Base-by-base conservation (phyloP, 2,888 invertebrate species). In the Agrotis exclamationis region DNA sequence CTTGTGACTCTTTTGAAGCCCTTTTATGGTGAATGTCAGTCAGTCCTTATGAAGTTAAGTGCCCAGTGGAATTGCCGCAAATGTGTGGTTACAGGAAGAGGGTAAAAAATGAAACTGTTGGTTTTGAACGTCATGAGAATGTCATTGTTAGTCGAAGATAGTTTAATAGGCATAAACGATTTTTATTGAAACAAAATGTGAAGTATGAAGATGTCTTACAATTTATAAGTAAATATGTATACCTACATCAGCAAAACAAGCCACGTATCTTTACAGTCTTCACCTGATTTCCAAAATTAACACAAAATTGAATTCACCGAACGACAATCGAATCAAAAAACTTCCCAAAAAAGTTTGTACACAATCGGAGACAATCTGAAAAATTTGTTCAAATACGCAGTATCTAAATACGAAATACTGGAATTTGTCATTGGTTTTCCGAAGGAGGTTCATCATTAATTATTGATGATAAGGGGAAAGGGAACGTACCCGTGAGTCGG, bases 401-500 rank as follows among this genome's bases (percentile, higher is more conserved):
- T 75, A 78, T 76, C 76, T 69, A 76, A 80, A 76, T 74, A 79
- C 54, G 59, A 79, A 83, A 81, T 84, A 86, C 80, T 71, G 81
- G 84, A 80, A 76, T 82, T 74, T 81, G 76, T 65, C 50, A 68
- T 72, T 59, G 44, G 70, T 76, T 68, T 73, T 74, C 81, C 74
- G 71, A 76, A 80, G 82, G 77, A 85, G 83, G 84, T 85, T 85
- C 80, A 76, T 91, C 92, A 93, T 93, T 90, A 91, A 93, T 92
- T 91, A 93, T 93, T 92, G 89, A 92, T 93, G 90, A 89, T 88
- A 86, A 88, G 85, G 86, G 78, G 87, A 87, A 89, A 85, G 79
- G 79, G 80, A 73, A 78, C 84, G 85, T 86, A 82, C 71, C 70
- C 79, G 72, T 85, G 78, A 64, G 80, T 79, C 85, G 63, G 79